phyloP scores from a whole-genome alignment of 2,113 vertebrate species.

The Butastur rufipennis region DNA sequence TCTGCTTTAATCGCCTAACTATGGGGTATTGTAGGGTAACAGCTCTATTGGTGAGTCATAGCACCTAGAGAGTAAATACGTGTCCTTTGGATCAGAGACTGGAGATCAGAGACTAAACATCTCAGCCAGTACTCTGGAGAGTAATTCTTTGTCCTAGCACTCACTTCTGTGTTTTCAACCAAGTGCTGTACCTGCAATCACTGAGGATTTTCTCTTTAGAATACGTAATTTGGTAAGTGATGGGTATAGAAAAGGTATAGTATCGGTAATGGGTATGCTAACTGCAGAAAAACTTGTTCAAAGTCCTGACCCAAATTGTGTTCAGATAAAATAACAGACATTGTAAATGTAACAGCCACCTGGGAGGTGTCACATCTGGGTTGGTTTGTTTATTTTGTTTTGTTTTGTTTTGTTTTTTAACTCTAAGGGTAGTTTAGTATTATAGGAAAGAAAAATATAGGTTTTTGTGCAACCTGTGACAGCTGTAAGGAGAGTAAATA shows the following conservation, averaged over 20 bases:
- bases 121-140: neutral
- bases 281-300: neutral
- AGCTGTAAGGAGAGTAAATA: neutral
- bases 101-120: neutral
- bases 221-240: neutral
- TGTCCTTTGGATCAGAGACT: neutral
- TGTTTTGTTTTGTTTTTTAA: neutral
- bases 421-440: neutral
- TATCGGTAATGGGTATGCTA: neutral
- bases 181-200: neutral
- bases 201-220: neutral
- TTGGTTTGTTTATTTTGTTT: neutral
- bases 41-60: neutral
- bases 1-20: neutral
- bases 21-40: neutral
- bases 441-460: neutral
- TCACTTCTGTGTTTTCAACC: neutral
- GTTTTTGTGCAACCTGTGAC: neutral
- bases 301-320: neutral
- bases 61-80: neutral
- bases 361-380: no score
- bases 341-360: neutral
- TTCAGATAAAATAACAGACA: neutral
- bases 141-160: neutral
- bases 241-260: neutral